Evolutionary conservation across 2,888 invertebrate genomes (phyloP).

Genomic region (Tetragnatha montana): DNA sequence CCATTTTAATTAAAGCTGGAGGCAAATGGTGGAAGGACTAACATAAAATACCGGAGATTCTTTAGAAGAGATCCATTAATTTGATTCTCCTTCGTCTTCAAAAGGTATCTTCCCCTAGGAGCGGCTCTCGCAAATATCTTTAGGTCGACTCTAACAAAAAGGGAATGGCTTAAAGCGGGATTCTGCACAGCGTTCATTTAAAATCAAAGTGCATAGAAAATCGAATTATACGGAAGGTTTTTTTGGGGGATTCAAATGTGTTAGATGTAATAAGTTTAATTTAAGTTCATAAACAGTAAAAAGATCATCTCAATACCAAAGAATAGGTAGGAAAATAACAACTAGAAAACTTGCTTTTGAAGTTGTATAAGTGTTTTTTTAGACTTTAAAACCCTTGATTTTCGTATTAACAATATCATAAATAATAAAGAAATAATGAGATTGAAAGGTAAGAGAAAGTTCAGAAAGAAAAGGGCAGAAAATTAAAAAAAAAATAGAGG

Average conservation of each 20-base stretch:
- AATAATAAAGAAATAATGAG: no score
- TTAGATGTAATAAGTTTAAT: no score
- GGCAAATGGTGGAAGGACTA: not conserved
- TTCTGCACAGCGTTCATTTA: not conserved
- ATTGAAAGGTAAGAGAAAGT: no score
- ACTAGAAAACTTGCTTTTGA: no score
- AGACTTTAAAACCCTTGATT: no score
- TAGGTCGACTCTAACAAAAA: not conserved
- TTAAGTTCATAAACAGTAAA: not conserved
- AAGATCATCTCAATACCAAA: no score
- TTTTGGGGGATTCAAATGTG: not conserved
- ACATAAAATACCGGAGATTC: conserved; percentile 9
- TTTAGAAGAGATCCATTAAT: conserved; percentile 17
- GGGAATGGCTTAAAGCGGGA: not conserved
- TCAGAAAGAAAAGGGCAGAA: no score
- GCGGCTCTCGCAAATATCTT: not conserved
- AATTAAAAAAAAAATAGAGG: no score
- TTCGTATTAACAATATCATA: no score
- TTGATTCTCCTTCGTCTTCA: not conserved
- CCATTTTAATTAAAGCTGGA: conserved; percentile 21
- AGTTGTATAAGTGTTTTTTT: no score
- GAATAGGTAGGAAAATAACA: no score
- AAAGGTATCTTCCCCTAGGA: not conserved
- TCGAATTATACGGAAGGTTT: not conserved
- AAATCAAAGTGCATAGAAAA: not conserved